phyloP scores from a whole-genome alignment of 2,888 invertebrate species.

The Melanostoma mellinum region DNA sequence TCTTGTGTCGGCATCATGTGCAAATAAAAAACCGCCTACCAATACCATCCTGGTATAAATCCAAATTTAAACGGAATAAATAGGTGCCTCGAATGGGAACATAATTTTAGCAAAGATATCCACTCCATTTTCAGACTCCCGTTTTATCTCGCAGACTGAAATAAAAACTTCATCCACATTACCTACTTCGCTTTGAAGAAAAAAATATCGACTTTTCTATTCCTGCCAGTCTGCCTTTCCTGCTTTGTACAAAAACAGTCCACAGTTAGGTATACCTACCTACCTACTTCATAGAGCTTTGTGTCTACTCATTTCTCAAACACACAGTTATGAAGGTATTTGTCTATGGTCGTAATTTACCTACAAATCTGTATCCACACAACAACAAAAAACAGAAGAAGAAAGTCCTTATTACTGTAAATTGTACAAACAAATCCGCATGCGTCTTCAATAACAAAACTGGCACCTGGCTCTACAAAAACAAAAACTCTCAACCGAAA shows the following conservation, averaged over 20 bases:
- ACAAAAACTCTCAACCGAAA: slow-evolving; percentile 30
- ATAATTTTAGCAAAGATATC: background rate
- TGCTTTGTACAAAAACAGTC: slow-evolving; percentile 8
- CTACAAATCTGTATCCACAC: slow-evolving; percentile 28
- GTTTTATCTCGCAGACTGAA: background rate
- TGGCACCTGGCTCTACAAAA: background rate
- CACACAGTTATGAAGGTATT: slow-evolving; percentile 15
- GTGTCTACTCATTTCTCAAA: background rate
- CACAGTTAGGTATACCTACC: background rate
- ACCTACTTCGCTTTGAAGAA: background rate
- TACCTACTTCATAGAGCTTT: background rate
- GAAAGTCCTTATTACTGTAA: background rate
- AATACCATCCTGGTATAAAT: too few relatives aligned
- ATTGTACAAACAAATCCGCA: slow-evolving; percentile 42
- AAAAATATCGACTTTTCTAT: slow-evolving; percentile 50
- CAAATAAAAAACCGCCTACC: too few relatives aligned
- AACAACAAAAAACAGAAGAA: background rate
- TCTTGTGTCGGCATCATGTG: too few relatives aligned
- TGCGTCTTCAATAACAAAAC: slow-evolving; percentile 40
- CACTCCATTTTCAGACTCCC: background rate
- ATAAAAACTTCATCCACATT: background rate
- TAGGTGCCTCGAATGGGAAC: too few relatives aligned
- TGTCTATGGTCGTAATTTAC: slow-evolving; percentile 32
- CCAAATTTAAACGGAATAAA: too few relatives aligned
- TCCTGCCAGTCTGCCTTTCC: background rate